These are phyloP conservation scores for Yponomeuta plumbellus DNA, from an alignment of 2,888 invertebrate species.

Conservation along the genomic window DNA sequence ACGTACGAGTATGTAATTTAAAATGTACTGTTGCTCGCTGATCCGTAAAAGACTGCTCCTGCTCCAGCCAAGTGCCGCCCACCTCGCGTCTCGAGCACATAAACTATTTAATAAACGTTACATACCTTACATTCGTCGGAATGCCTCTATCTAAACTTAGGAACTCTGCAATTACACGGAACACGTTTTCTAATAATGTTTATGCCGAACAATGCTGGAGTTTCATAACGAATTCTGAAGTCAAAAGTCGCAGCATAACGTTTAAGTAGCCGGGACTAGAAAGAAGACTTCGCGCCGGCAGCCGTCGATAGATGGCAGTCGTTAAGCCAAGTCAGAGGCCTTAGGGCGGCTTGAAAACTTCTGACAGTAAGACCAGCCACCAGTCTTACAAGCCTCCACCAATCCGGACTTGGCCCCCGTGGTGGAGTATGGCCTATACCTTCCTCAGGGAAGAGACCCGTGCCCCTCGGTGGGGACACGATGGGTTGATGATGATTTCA, in stretches of 20 bases:
- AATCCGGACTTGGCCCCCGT: too few relatives aligned
- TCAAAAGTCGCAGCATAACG: background rate
- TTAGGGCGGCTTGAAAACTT: too few relatives aligned
- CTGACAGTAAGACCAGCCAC: too few relatives aligned
- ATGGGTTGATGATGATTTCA: too few relatives aligned
- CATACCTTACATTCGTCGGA: background rate
- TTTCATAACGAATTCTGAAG: background rate
- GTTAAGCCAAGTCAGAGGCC: too few relatives aligned
- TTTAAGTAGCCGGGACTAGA: background rate
- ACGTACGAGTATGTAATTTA: slow-evolving; percentile 7
- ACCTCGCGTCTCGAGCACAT: background rate
- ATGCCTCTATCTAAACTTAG: background rate
- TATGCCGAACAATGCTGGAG: background rate
- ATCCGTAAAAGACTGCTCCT: background rate
- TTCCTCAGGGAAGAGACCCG: too few relatives aligned
- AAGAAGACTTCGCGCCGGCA: background rate
- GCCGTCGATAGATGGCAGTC: too few relatives aligned
- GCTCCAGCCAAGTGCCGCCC: slow-evolving; percentile 12
- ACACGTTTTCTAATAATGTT: background rate
- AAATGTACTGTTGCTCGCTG: slow-evolving; percentile 9
- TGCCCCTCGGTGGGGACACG: too few relatives aligned
- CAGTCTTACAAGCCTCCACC: too few relatives aligned
- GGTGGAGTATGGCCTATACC: too few relatives aligned
- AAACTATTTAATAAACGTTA: slow-evolving; percentile 1
- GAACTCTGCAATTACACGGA: background rate